phyloP scores from a whole-genome alignment of 2,113 vertebrate species.

The Eira barbara region DNA sequence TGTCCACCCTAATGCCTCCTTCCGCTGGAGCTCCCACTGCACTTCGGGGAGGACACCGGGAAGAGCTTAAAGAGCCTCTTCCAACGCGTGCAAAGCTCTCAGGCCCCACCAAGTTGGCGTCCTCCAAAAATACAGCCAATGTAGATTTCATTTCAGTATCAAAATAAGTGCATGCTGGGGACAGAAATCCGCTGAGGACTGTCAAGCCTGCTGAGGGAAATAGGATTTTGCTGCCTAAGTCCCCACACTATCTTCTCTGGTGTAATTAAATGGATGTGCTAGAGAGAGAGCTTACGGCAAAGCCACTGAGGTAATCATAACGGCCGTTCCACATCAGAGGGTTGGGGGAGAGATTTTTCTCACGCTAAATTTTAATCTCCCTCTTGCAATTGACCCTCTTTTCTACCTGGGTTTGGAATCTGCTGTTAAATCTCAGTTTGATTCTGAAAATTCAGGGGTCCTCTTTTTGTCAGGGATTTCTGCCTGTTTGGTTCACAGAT shows the following conservation, averaged over 20 bases:
- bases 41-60: background rate
- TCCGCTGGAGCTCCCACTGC: background rate
- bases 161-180: slow-evolving; percentile 47
- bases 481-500: background rate
- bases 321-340: background rate
- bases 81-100: background rate
- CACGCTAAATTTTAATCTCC: background rate
- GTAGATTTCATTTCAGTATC: slow-evolving; percentile 63
- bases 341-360: background rate
- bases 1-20: background rate
- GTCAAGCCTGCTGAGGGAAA: slow-evolving; percentile 49
- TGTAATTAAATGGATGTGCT: slow-evolving; percentile 47
- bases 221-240: slow-evolving; percentile 45
- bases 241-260: slow-evolving; percentile 23
- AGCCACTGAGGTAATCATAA: background rate
- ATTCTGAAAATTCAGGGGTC: background rate
- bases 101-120: background rate
- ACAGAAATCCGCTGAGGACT: slow-evolving; percentile 42
- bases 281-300: background rate
- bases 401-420: background rate
- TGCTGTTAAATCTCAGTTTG: background rate
- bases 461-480: background rate
- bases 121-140: slow-evolving; percentile 27
- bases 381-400: background rate
- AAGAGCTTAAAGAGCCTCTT: background rate